Base-by-base conservation (phyloP, 2,113 vertebrate species). In the Caranx ignobilis region DNA sequence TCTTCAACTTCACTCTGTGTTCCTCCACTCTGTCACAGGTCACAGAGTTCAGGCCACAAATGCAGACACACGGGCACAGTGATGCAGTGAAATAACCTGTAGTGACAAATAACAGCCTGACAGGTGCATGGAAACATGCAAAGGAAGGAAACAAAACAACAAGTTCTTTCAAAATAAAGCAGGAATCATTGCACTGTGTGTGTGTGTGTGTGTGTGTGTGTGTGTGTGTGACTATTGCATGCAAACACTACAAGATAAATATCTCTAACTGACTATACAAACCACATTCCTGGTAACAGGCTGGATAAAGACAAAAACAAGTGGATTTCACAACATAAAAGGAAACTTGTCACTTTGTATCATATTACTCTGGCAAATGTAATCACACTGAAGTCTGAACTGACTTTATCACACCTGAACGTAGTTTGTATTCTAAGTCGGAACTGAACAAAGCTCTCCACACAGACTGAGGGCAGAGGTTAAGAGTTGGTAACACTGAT, bases 261-360 rank as follows among this genome's bases (percentile, higher is more conserved):
- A 85, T 88, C 77, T 76, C 37, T 9, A 61, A 43, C 19, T 81
- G 67, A 75, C 61, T 16, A 56, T 67, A 71, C 67, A 47, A 71
- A 73, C 67, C 54, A 35, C 62, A 75, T 82, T 87, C 79, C 70
- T 83, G 11, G 11, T n/a, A 21, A 41, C 39, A 10, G 31, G 9
- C 0, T 10, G n/a, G 56, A 57, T 9, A 37, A 57, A 77, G 69
- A 71, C 66, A 70, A 16, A 69, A 45, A 37, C 43, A 6, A 47
- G 35, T 16, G 57, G 67, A 41, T 34, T 9, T 5, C 73, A 11
- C 15, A 2, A 1, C 56, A 52, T 0, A 35, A 37, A 59, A 61
- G 4, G 11, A 64, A 73, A 65, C 37, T 55, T 43, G 45, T 69
- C 79, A 35, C 1, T 39, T 9, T 21, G 43, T 8, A 32, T 67